These are phyloP conservation scores for Laothoe populi DNA, from an alignment of 2,888 invertebrate genomes.

Conservation along the genomic window DNA sequence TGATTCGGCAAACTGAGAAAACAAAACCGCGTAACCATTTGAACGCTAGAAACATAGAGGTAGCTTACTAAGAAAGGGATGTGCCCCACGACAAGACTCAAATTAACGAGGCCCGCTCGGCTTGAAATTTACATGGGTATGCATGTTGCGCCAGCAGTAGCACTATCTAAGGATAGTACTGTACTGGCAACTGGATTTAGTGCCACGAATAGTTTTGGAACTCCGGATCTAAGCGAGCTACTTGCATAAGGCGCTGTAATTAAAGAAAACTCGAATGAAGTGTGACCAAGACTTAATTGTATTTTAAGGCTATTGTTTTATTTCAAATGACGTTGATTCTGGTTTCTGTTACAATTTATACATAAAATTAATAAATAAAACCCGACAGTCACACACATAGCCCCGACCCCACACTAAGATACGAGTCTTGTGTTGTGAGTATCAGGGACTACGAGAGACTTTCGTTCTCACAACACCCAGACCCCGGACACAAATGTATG, in stretches of 20 bases:
- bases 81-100: conserved; percentile 74
- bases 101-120: conserved; percentile 74
- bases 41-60: conserved; percentile 43
- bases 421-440: too few species aligned
- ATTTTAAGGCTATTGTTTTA: conserved; percentile 47
- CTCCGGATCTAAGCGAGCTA: conserved; percentile 54
- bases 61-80: conserved; percentile 78
- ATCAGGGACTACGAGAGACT: too few species aligned
- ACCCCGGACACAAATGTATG: too few species aligned
- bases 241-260: conserved; percentile 67
- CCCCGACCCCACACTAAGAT: too few species aligned
- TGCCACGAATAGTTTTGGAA: conserved; percentile 74
- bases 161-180: conserved; percentile 57
- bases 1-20: conserved; percentile 2
- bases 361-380: too few species aligned
- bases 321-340: conserved; percentile 29
- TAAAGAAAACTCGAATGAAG: conserved; percentile 68
- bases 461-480: too few species aligned
- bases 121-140: conserved; percentile 79
- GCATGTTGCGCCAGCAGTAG: conserved; percentile 63
- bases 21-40: conserved; percentile 6
- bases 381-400: too few species aligned
- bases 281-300: conserved; percentile 52
- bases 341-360: not conserved
- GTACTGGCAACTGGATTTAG: conserved; percentile 72